Evolutionary conservation across 1,140 invertebrate genomes (phyloP).

Genomic region (Periplaneta americana): DNA sequence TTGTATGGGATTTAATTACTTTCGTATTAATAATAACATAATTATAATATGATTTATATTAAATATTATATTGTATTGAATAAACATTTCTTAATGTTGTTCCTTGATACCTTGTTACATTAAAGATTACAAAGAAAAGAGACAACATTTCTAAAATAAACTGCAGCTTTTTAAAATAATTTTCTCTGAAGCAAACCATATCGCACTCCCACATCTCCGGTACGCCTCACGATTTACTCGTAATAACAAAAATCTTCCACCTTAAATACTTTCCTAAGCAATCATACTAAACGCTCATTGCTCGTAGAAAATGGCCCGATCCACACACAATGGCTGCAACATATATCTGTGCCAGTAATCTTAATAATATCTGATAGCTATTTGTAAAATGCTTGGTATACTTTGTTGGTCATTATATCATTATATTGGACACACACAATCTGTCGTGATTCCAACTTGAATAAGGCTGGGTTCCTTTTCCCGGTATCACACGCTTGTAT

Average conservation of each 20-base stretch:
- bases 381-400: not conserved
- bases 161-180: not conserved
- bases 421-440: not conserved
- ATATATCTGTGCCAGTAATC: not conserved
- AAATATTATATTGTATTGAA: too few relatives aligned
- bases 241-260: not conserved
- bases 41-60: too few relatives aligned
- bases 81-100: too few relatives aligned
- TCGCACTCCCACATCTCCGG: not conserved
- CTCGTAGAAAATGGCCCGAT: not conserved
- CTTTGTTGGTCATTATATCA: not conserved
- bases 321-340: not conserved
- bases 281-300: not conserved
- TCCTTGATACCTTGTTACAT: not conserved
- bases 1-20: too few relatives aligned
- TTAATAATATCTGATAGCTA: not conserved
- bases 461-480: not conserved
- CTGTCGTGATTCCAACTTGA: not conserved
- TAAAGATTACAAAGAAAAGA: not conserved
- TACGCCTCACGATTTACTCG: not conserved
- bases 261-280: not conserved
- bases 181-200: not conserved
- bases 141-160: not conserved
- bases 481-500: not conserved
- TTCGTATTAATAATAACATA: too few relatives aligned